Evolutionary conservation across 2,888 invertebrate genomes (phyloP).

Genomic region (Notocelia uddmanniana): DNA sequence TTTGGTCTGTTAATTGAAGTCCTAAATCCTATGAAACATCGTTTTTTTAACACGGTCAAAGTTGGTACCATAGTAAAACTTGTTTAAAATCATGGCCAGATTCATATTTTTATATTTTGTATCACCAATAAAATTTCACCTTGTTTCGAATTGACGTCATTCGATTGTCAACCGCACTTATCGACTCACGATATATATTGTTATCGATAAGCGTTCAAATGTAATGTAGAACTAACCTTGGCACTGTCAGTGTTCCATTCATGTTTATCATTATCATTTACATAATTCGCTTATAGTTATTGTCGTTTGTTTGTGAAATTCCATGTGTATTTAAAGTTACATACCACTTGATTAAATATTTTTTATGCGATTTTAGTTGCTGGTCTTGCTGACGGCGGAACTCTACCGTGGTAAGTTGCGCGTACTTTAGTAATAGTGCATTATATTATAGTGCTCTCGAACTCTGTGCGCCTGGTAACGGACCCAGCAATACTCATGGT

Average conservation of each 20-base stretch:
- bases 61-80: too few species aligned
- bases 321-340: not conserved
- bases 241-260: not conserved
- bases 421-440: conserved; percentile 72
- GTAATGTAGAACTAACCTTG: conserved; percentile 1
- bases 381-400: conserved; percentile 48
- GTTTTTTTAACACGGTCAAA: too few species aligned
- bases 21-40: too few species aligned
- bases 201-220: conserved; percentile 20
- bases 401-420: conserved; percentile 76
- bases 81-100: too few species aligned
- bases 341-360: conserved; percentile 27
- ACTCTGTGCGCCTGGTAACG: not conserved
- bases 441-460: conserved; percentile 59
- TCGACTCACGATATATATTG: conserved; percentile 17
- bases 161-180: conserved; percentile 23
- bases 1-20: too few species aligned
- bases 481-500: conserved; percentile 44
- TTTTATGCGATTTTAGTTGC: conserved; percentile 73
- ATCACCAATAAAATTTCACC: too few species aligned
- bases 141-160: conserved; percentile 26
- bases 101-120: too few species aligned
- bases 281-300: conserved; percentile 19
- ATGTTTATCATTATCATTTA: not conserved
- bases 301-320: conserved; percentile 4